Evolutionary conservation across 2,113 vertebrate species (phyloP).

Genomic region (Scophthalmus maximus): DNA sequence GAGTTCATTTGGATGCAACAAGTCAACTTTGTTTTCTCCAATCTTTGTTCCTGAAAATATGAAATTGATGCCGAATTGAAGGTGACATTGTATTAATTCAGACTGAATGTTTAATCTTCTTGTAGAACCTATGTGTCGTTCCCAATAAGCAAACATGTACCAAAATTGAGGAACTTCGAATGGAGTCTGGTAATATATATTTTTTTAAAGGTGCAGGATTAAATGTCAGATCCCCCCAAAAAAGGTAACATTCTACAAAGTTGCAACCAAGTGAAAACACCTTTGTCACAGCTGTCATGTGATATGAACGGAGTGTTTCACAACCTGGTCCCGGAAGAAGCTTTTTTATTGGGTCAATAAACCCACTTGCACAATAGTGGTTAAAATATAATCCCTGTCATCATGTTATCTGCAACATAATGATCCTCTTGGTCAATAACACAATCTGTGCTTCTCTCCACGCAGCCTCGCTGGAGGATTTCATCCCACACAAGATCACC

Average conservation of each 20-base stretch:
- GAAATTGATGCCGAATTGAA: background rate
- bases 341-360: too few relatives aligned
- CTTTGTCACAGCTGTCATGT: too few relatives aligned
- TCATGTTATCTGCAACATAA: background rate
- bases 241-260: too few relatives aligned
- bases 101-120: background rate
- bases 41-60: too few relatives aligned
- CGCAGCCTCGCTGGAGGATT: conserved; percentile 66
- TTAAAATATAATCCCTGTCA: background rate
- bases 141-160: fast-evolving
- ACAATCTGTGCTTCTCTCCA: too few relatives aligned
- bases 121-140: fast-evolving
- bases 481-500: conserved; percentile 70
- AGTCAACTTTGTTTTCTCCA: too few relatives aligned
- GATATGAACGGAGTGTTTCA: too few relatives aligned
- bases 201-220: fast-evolving
- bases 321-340: too few relatives aligned
- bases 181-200: background rate
- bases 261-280: too few relatives aligned
- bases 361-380: too few relatives aligned
- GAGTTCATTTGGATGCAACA: too few relatives aligned
- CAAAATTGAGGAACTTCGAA: background rate
- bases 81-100: too few relatives aligned
- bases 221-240: background rate
- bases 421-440: conserved; percentile 39